Evolutionary conservation across 2,888 invertebrate genomes (phyloP).

Genomic region (Meteorus colon): DNA sequence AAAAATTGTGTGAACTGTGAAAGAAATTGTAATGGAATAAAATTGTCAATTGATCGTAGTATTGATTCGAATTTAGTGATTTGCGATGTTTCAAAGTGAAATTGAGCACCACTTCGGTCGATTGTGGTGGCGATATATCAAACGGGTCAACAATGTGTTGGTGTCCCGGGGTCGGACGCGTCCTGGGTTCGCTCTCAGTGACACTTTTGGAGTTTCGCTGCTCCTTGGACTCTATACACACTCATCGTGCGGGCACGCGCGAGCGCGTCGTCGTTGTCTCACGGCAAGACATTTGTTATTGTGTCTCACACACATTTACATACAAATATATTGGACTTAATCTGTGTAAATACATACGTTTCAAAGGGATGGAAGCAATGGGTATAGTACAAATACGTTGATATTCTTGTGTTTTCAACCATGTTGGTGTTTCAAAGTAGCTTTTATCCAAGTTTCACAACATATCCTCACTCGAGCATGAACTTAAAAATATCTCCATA

Average conservation of each 20-base stretch:
- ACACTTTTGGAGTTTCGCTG: conserved; percentile 69
- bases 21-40: too few species aligned
- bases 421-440: too few species aligned
- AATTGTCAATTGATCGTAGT: too few species aligned
- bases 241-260: neutral
- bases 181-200: conserved; percentile 67
- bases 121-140: conserved; percentile 66
- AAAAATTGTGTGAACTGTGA: too few species aligned
- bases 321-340: neutral
- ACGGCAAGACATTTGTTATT: conserved; percentile 64
- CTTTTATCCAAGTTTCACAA: too few species aligned
- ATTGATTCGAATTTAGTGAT: neutral
- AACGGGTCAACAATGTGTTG: conserved; percentile 70
- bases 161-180: conserved; percentile 58
- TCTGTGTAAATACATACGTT: neutral
- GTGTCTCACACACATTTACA: conserved; percentile 47
- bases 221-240: conserved; percentile 59
- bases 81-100: conserved; percentile 30
- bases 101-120: conserved; percentile 65
- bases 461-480: too few species aligned
- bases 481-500: too few species aligned
- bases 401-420: too few species aligned
- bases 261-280: conserved; percentile 48
- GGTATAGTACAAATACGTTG: too few species aligned
- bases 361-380: too few species aligned